Conservation (phyloP, 2,113 vertebrate species). For the Numida meleagris region DNA sequence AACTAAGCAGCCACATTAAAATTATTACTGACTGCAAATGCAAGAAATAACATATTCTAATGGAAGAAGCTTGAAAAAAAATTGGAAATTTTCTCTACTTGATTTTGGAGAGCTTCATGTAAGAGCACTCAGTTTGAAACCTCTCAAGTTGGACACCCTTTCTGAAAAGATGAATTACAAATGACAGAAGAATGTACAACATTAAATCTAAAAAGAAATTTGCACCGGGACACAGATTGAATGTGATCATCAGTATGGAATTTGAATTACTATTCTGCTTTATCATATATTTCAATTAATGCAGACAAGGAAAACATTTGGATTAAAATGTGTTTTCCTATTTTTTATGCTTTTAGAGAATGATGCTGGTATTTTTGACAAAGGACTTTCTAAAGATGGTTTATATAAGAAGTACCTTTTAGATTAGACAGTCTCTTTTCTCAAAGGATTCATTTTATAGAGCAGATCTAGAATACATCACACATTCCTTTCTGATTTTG, state of each 20-base stretch:
- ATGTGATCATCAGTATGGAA: background rate
- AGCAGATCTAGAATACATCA: background rate
- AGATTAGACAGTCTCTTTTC: background rate
- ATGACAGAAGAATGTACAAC: background rate
- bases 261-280: background rate
- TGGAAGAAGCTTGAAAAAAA: background rate
- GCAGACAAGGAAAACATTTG: background rate
- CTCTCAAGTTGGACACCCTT: background rate
- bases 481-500: conserved; percentile 23
- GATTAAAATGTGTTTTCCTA: background rate
- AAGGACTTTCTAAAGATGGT: background rate
- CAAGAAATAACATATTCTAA: background rate
- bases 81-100: background rate
- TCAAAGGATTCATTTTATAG: background rate
- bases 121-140: background rate
- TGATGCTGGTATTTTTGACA: background rate
- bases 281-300: conserved; percentile 3
- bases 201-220: background rate
- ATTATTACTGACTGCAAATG: background rate
- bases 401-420: background rate
- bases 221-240: background rate
- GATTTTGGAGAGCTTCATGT: background rate
- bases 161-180: background rate
- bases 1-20: background rate
- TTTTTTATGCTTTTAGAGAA: background rate